Evolutionary conservation across 2,888 invertebrate genomes (phyloP).

Genomic region (Cataglyphis albicans): DNA sequence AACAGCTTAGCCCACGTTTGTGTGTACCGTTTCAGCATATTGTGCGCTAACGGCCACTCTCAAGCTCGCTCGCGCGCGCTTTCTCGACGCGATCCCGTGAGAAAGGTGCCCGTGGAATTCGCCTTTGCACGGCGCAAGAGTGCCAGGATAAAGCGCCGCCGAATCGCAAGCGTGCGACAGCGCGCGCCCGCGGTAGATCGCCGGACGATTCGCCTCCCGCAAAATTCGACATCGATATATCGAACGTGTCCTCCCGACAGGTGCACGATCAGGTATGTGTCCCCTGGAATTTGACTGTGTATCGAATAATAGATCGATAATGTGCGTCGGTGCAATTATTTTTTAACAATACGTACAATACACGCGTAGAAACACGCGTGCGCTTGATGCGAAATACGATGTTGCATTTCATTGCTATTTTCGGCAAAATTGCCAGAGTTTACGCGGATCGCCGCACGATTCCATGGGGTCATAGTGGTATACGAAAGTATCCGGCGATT

Average conservation of each 20-base stretch:
- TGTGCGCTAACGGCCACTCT: conserved; percentile 59
- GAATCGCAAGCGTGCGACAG: conserved; percentile 36
- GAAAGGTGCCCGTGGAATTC: conserved; percentile 56
- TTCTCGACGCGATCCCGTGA: conserved; percentile 39
- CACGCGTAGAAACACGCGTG: not conserved
- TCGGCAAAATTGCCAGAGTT: conserved; percentile 37
- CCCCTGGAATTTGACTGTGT: conserved; percentile 14
- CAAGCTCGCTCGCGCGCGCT: conserved; percentile 33
- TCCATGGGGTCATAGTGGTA: conserved; percentile 51
- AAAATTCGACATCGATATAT: conserved; percentile 35
- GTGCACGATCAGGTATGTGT: conserved; percentile 18
- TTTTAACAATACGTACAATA: conserved; percentile 16
- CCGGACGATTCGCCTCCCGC: conserved; percentile 7
- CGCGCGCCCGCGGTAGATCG: conserved; percentile 2
- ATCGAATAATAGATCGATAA: not conserved
- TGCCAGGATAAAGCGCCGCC: conserved; percentile 37
- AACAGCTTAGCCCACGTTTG: conserved; percentile 53
- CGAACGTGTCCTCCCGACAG: not conserved
- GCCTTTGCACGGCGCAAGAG: conserved; percentile 40
- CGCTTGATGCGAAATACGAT: not conserved
- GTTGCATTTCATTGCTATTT: conserved; percentile 50
- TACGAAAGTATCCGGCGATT: conserved; percentile 61
- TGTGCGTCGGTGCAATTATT: conserved; percentile 57
- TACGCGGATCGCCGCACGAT: conserved; percentile 29
- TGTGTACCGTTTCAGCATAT: conserved; percentile 65